Percentiles rank a stretch among this genome's conserved stretches.
Conservation (phyloP, 2,888 invertebrate genomes). For the Physocephala rufipes region DNA sequence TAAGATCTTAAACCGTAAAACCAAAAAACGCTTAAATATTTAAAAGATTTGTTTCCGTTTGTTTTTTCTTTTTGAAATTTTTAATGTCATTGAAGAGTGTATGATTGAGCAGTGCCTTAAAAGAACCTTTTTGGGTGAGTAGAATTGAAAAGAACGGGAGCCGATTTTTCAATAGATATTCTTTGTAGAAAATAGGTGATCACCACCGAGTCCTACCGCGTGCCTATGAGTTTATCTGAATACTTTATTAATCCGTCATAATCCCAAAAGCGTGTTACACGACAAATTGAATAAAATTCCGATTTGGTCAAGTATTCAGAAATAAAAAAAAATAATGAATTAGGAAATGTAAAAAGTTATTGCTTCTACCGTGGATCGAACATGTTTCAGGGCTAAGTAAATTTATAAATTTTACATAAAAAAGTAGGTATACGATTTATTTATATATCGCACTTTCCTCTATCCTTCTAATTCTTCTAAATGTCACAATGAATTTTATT, state of each 20-base stretch:
- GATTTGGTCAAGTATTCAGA: slow-evolving; percentile 27
- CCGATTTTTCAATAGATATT: slow-evolving; percentile 10
- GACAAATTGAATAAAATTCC: slow-evolving; percentile 59
- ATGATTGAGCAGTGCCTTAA: slow-evolving; percentile 24
- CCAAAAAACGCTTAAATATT: slow-evolving; percentile 19
- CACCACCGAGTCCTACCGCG: slow-evolving; percentile 4
- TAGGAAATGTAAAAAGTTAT: not conserved
- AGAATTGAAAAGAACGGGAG: slow-evolving; percentile 23
- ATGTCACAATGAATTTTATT: not conserved
- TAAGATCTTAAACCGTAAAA: slow-evolving; percentile 30
- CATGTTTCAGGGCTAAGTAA: not conserved
- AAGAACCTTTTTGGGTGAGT: slow-evolving; percentile 3
- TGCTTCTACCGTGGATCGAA: slow-evolving; percentile 1
- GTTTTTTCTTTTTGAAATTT: no score
- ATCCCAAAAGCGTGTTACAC: slow-evolving; percentile 63
- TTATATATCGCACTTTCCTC: not conserved
- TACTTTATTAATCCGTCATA: slow-evolving; percentile 58
- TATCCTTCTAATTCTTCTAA: no score
- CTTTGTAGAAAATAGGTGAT: not conserved
- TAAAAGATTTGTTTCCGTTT: not conserved
- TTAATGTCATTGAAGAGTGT: slow-evolving; percentile 14
- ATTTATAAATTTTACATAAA: no score
- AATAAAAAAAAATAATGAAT: not conserved
- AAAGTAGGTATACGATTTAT: no score
- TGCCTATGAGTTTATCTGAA: no score